phyloP scores from a whole-genome alignment of 2,113 vertebrate species.

The Tichodroma muraria region DNA sequence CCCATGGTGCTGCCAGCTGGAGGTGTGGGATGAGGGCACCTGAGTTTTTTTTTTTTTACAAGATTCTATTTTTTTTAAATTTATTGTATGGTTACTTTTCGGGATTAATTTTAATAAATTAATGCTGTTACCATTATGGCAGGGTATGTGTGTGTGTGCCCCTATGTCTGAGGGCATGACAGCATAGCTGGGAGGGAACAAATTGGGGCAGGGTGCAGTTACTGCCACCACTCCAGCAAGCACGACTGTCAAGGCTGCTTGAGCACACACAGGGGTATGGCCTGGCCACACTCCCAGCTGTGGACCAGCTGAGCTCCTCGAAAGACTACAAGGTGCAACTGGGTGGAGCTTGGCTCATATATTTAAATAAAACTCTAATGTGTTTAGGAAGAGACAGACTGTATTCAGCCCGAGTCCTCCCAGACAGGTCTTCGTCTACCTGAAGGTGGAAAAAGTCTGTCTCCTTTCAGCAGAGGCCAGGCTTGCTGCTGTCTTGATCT shows the following conservation, averaged over 20 bases:
- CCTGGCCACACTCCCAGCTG: no score
- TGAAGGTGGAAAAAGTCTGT: constrained; percentile 60
- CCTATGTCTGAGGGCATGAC: neutral
- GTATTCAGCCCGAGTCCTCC: neutral
- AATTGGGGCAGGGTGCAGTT: neutral
- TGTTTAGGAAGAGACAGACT: neutral
- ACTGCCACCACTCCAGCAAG: neutral
- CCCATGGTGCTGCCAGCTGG: constrained; percentile 31
- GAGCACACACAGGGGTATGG: accelerated
- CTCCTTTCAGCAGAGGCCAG: neutral
- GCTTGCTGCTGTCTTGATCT: constrained; percentile 35
- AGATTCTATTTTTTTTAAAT: constrained; percentile 72
- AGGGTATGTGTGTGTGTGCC: neutral
- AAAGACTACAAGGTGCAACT: accelerated
- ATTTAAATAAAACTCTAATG: neutral
- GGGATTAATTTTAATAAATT: constrained; percentile 73
- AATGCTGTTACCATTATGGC: constrained; percentile 61
- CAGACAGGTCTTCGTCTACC: neutral
- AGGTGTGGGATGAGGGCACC: constrained; percentile 13
- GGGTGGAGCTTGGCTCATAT: neutral
- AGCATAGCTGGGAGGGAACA: neutral
- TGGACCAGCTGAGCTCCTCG: accelerated
- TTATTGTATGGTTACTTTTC: constrained; percentile 67
- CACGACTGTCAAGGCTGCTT: neutral
- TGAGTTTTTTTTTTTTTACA: constrained; percentile 62